Evolutionary conservation across 2,888 invertebrate genomes (phyloP), one percentile per base, ranked within the genome.

Genomic region (Zygothrica quintamaculata): DNA sequence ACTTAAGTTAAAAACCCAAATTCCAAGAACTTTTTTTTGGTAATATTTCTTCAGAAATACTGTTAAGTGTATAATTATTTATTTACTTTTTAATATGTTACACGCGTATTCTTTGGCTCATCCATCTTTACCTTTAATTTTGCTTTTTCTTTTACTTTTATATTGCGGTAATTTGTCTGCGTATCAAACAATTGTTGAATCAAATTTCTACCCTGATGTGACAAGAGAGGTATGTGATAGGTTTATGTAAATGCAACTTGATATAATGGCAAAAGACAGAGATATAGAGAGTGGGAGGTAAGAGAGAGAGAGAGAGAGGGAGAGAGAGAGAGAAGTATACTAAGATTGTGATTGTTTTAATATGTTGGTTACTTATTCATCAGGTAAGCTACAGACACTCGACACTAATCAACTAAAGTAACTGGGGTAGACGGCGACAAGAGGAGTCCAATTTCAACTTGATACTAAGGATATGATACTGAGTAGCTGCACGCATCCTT

Each of bases 391-490:
- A 3, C 69, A 84, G 65, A 33, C 81, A 73, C 76, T 87, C 70
- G 81, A 76, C 88, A 84, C 84, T 87, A 82, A 82, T 82, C 88
- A 87, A 65, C 58, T 57, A 79, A 82, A 82, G 82, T 82, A 66
- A 87, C 73, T 79, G 40, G 26, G 15, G 26, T 50, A 26, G 9
- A 11, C 8, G 15, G 26, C 46, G 40, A 18, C 22, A 31, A n/a
- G 34, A 53, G 51, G 36, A 67, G 13, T 56, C 37, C 53, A 39
- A 34, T 11, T 26, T 15, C 37, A 9, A 40, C 15, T 37, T 11
- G 18, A 15, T n/a, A n/a, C n/a, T n/a, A n/a, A n/a, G n/a, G n/a
- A n/a, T n/a, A n/a, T n/a, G n/a, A n/a, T n/a, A n/a, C n/a, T n/a
- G n/a, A n/a, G n/a, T n/a, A n/a, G 52, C 51, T 26, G 56, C 61